Base-by-base conservation (phyloP, 2,113 vertebrate species). In the Sula dactylatra region DNA sequence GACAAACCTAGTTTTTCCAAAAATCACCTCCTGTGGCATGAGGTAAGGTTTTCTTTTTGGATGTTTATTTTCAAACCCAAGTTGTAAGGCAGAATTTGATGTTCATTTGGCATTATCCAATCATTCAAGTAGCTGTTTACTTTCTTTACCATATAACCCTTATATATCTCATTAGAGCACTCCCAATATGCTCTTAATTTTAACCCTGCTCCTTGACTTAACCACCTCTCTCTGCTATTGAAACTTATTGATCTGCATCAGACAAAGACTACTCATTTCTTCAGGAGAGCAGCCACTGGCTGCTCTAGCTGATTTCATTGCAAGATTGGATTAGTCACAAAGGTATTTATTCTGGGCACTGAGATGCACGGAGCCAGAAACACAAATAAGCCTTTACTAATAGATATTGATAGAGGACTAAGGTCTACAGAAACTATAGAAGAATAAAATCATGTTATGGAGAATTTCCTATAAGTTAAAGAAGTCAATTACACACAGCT, bases 391-490 rank as follows among this genome's bases (percentile, higher is more conserved):
- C 44, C 26, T 65, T 52, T 38, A 67, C 9, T 49, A 58, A 67
- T 6, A 13, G 19, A 67, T 42, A 59, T 11, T 32, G 54, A 69
- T n/a, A 59, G 74, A 42, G 32, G 26, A 59, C 55, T 67, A 66
- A n/a, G 36, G 21, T 24, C 54, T 78, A 29, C 26, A 69, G 34
- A 78, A 78, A 25, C 44, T n/a, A 78, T 19, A 50, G 36, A 59
- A 59, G 29, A 52, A 71, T 26, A 69, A 36, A 69, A 69, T 20
- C 78, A 34, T 42, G 36, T 71, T 90, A 47, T 65, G 71, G 54
- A 81, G 64, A 91, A 61, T 61, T 86, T 86, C 83, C 83, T 76
- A 81, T 27, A 91, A 88, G 82, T 71, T 86, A 90, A 96, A 93
- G 27, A 45, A n/a, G 42, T 69, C 40, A 55, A 79, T 56, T 73